A percentile compares a stretch with the other conserved stretches of the same genome.
These are phyloP conservation scores for Nothobranchius furzeri DNA, from an alignment of 2,113 vertebrate genomes.

Conservation along the genomic window DNA sequence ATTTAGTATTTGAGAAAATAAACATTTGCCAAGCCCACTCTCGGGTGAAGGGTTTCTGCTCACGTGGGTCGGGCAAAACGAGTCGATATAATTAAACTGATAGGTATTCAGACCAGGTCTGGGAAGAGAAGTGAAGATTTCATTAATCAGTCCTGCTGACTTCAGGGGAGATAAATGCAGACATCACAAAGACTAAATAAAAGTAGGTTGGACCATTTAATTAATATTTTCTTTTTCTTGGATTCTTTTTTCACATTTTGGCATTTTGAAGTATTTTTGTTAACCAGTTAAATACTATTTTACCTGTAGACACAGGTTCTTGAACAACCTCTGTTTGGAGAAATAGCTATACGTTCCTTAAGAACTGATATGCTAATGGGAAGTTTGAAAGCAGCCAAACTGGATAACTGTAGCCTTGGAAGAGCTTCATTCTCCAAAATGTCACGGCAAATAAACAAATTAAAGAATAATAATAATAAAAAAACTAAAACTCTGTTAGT, in stretches of 20 bases:
- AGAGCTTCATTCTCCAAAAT: too few relatives aligned
- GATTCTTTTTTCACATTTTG: not conserved
- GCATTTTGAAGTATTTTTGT: too few relatives aligned
- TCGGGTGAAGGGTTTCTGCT: conserved; percentile 63
- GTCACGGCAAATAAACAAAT: too few relatives aligned
- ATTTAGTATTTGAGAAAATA: conserved; percentile 75
- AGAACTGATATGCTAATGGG: too few relatives aligned
- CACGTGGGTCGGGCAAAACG: conserved; percentile 55
- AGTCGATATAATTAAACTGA: conserved; percentile 65
- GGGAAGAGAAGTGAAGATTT: conserved; percentile 44
- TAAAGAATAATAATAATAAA: too few relatives aligned
- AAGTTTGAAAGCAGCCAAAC: too few relatives aligned
- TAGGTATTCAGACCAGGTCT: conserved; percentile 48
- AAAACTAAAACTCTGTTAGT: too few relatives aligned
- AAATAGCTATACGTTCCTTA: too few relatives aligned
- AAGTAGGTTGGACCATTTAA: not conserved
- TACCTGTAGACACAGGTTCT: too few relatives aligned
- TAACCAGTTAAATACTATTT: too few relatives aligned
- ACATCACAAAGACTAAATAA: conserved; percentile 9
- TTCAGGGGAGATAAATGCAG: conserved; percentile 20
- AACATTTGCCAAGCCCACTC: conserved; percentile 73
- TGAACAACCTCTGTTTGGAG: too few relatives aligned
- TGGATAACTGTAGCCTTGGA: too few relatives aligned
- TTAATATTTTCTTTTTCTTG: conserved; percentile 17
- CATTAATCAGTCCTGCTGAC: conserved; percentile 46